A percentile compares a stretch with the other conserved stretches of the same genome.
These are phyloP conservation scores for Montipora capricornis DNA, from an alignment of 64 coral and sea anemone species.

Conservation along the genomic window DNA sequence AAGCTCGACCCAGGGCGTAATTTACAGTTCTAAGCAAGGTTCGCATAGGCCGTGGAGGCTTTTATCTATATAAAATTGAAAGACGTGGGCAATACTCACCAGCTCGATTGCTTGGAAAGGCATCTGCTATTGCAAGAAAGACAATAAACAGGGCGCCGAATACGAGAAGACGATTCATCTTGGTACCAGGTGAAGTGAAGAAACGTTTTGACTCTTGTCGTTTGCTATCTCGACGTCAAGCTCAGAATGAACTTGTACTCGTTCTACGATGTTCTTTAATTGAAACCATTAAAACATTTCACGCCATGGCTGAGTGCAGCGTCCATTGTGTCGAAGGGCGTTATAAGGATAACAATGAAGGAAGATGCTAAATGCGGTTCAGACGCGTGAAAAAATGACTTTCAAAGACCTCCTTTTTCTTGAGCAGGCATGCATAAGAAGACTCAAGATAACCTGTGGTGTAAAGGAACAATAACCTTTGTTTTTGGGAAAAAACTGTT, in stretches of 20 bases:
- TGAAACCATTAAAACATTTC: background rate
- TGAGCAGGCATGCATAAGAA: slow-evolving; percentile 33
- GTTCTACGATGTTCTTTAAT: slow-evolving; percentile 19
- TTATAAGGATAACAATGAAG: slow-evolving; percentile 11
- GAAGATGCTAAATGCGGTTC: slow-evolving; percentile 3
- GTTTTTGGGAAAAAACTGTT: too few species aligned
- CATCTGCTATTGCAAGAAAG: slow-evolving; percentile 5
- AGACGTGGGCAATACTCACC: background rate
- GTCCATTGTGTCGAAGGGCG: slow-evolving; percentile 19
- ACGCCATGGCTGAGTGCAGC: background rate
- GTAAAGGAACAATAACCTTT: background rate
- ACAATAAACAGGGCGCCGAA: background rate
- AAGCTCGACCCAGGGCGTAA: background rate
- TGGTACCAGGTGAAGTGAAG: background rate
- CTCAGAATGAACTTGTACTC: background rate
- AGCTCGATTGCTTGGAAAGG: slow-evolving; percentile 21
- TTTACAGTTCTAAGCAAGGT: background rate
- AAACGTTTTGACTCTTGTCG: background rate
- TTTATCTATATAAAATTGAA: background rate
- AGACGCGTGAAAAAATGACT: background rate
- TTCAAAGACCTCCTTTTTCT: background rate
- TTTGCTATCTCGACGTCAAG: background rate
- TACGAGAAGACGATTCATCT: background rate
- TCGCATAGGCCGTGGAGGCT: too few species aligned
- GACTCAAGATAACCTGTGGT: background rate